Percentiles rank a stretch among this genome's conserved stretches.
phyloP scores from a whole-genome alignment of 2,888 invertebrate genomes.

The Hylaea fasciaria region DNA sequence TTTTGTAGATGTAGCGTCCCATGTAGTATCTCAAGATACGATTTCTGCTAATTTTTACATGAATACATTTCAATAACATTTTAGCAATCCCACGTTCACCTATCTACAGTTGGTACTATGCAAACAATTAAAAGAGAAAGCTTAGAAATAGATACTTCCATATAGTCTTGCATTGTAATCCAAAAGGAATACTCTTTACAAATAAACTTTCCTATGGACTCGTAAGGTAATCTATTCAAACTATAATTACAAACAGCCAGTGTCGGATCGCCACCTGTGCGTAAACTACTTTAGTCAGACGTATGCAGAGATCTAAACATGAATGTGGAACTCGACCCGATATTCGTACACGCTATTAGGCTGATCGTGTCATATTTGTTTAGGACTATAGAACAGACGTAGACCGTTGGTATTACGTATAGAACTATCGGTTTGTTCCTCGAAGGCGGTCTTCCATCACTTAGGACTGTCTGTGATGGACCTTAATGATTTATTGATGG shows the following conservation, averaged over 20 bases:
- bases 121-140: too few species aligned
- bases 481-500: not conserved
- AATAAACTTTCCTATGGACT: not conserved
- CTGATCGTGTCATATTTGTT: conserved; percentile 37
- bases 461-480: not conserved
- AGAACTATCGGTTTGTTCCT: conserved; percentile 1
- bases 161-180: too few species aligned
- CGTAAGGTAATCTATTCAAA: conserved; percentile 1
- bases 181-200: too few species aligned
- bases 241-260: not conserved
- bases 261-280: conserved; percentile 19
- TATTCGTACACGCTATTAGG: conserved; percentile 34
- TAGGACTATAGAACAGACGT: conserved; percentile 26
- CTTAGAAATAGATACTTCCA: too few species aligned
- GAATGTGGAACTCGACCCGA: conserved; percentile 37
- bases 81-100: too few species aligned
- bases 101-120: too few species aligned
- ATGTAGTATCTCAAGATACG: too few species aligned
- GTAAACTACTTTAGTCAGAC: conserved; percentile 12
- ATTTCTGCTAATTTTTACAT: too few species aligned
- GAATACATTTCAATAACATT: too few species aligned
- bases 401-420: conserved; percentile 3
- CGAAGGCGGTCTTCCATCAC: not conserved
- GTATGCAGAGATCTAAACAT: conserved; percentile 21
- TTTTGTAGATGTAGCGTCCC: too few species aligned